Evolutionary conservation across 1,140 invertebrate species (phyloP), one percentile per base, ranked within the genome.

Genomic region (Nebria ingens): DNA sequence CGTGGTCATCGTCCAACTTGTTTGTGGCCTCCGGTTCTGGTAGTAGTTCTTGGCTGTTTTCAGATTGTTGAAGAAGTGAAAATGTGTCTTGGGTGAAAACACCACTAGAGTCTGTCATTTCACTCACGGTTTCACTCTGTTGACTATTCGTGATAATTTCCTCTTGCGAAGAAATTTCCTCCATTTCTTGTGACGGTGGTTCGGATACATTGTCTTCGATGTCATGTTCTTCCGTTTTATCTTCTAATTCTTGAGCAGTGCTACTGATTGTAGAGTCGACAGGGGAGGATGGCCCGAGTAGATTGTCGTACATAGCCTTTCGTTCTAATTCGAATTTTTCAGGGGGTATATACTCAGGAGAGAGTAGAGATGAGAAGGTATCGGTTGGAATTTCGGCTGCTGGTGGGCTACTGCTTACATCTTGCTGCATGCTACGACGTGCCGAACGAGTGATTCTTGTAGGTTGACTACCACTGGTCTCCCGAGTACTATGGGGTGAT

Each of bases 301-400:
- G 55, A 59, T 65, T 70, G 49, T 67, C 69, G 51, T 71, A 67
- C 58, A 70, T 59, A 0, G 69, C 69, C 51, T 64, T 64, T 3
- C 69, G 55, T 57, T 71, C 69, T 22, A 67, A 50, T 56, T 71
- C 69, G 55, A 69, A 71, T 54, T 70, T 70, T 51, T 71, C 69
- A 1, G 69, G 68, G 1, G 69, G 68, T 17, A 71, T 69, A 56
- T 71, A 71, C 53, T 71, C 67, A 6, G 69, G 69, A 1, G 68
- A 70, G 17, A 68, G 52, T 15, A 65, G 19, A n/a, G 57, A 25
- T 1, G 64, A 64, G 50, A 68, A 67, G 17, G 55, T 49, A 58
- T 72, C 58, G 55, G 51, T 57, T 53, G 65, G 60, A 52, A 71
- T 62, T 61, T 69, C 66, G 0, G 62, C 66, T 2, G 66, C 65